Evolutionary conservation across 2,888 invertebrate genomes (phyloP), one percentile per base, ranked within the genome.

Genomic region (Oligia latruncula): DNA sequence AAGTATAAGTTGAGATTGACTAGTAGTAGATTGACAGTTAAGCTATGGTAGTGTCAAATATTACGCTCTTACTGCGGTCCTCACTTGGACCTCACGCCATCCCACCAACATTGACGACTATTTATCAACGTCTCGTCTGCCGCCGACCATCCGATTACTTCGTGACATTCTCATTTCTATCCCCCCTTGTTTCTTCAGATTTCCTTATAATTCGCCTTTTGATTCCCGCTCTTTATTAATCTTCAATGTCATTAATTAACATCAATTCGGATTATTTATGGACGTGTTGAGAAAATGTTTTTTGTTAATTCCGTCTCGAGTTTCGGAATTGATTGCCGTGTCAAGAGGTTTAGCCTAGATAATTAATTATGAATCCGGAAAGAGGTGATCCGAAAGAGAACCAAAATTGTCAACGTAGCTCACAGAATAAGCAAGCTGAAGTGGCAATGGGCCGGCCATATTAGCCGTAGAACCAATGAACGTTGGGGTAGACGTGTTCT

Each of bases 121-220:
- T 96, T 95, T 94, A 95, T 96, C 96, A 95, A 94, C 90, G 95
- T 95, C 95, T 86, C 90, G 92, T 95, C 95, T 91, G 88, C 91
- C 91, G 89, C 93, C 94, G 92, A 92, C 94, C 94, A 93, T 94
- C 95, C 95, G 96, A 96, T 96, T 95, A 95, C 95, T 85, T 90
- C 94, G 95, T 94, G 96, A 96, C 96, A 95, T 95, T 94, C 94
- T 95, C 95, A 95, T 95, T 94, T 93, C 92, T 90, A 85, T 81
- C 89, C 93, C 92, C 91, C 85, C 91, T 87, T 88, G 88, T 90
- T 90, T 88, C 91, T 90, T 84, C 90, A 93, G 94, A 95, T 94
- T 95, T 94, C 95, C 95, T 95, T 95, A 95, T 95, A 95, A 95
- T 94, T 93, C 94, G 95, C 93, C 94, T 95, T 95, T 95, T 96